Base-by-base conservation (phyloP, 2,797 vertebrate species). In the Tokudaia tokunoshimensis region DNA sequence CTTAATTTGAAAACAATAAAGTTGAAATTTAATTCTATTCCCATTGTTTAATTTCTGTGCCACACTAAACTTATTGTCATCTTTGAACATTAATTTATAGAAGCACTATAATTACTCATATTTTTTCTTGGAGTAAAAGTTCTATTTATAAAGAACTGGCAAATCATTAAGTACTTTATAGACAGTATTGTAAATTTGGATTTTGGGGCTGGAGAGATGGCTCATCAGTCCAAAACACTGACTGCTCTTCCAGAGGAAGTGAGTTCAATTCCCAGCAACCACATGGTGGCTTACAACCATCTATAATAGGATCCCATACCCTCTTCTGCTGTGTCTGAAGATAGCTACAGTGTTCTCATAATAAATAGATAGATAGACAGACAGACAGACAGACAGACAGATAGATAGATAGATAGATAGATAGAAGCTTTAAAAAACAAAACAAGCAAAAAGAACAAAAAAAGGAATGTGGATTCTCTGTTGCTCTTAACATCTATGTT, bases 121-220 rank as follows among this genome's bases (percentile, higher is more conserved):
- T 89, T 92, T 94, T n/a, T 70, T 75, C 20, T 75, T 78, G 34
- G 37, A 83, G 74, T 80, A 59, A 90, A 87, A 15, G 63, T 89
- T 94, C 3, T 63, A 80, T 19, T 91, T 24, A 52, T 26, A 81
- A 52, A 6, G 26, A 47, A 1, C 61, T 85, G 19, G 9, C 22
- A 95, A 84, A 50, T 17, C 15, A 72, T 81, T 88, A 92, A 91
- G 13, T 24, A 2, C 2, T 55, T 88, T 88, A 41, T 13, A 89
- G 19, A 94, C 5, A 78, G 24, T 86, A 79, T 86, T 74, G 61
- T 47, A 85, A 80, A 80, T 1, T 34, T 70, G 65, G 31, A n/a
- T 70, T 70, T 34, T 7, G 31, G 31, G 31, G 65, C 67, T n/a
- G 15, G 15, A 70, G 67, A 70, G 34, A n/a, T 70, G 31, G 67